Percentiles rank a stretch among this genome's conserved stretches.
These are phyloP conservation scores for Noturus placidus DNA, from an alignment of 2,113 vertebrate species.

Conservation along the genomic window DNA sequence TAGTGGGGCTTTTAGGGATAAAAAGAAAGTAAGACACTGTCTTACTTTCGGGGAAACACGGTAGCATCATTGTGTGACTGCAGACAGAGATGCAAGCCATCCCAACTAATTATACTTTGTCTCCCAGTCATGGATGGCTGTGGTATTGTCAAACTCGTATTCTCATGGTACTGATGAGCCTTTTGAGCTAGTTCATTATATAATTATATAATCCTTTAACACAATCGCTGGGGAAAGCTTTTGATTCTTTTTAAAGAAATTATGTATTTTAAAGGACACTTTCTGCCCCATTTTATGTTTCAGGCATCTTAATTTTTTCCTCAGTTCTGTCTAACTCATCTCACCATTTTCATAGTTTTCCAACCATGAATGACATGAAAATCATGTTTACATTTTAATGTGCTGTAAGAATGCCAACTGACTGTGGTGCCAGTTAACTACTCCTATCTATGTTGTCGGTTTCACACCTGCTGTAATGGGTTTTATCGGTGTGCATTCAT, in stretches of 20 bases:
- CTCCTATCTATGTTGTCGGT: neutral
- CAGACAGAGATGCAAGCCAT: neutral
- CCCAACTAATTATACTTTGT: neutral
- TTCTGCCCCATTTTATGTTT: too few relatives aligned
- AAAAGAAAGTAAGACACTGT: too few relatives aligned
- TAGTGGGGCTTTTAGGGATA: too few relatives aligned
- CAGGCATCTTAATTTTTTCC: neutral
- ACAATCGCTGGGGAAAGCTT: neutral
- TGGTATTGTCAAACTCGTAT: neutral
- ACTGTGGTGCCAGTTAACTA: too few relatives aligned
- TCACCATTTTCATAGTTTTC: neutral
- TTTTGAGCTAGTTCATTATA: neutral
- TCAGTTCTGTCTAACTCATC: neutral
- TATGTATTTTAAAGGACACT: too few relatives aligned
- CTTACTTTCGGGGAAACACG: too few relatives aligned
- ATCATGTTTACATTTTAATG: neutral
- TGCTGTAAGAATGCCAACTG: neutral
- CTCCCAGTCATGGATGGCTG: neutral
- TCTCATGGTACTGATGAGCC: neutral
- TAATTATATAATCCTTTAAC: neutral
- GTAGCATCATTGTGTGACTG: neutral
- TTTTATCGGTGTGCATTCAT: neutral
- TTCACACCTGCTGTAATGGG: neutral
- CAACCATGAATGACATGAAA: neutral
- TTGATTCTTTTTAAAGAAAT: neutral